A percentile compares a stretch with the other conserved stretches of the same genome.
These are phyloP conservation scores for Busseola fusca DNA, from an alignment of 2,888 invertebrate species.

Conservation along the genomic window DNA sequence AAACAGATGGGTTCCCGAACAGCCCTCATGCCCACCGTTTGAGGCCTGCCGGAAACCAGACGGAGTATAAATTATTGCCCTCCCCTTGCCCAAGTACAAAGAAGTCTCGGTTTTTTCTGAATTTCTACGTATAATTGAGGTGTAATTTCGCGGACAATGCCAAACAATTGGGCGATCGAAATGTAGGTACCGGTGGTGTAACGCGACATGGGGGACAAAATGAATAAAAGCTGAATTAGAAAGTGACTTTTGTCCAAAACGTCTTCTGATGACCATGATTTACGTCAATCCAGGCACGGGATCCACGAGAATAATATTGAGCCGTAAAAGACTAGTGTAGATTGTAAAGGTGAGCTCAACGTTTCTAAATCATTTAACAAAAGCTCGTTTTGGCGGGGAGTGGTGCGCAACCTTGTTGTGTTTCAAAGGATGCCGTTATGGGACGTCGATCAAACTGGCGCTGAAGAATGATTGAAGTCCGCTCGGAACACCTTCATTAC, in stretches of 20 bases:
- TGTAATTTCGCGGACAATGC: constrained; percentile 81
- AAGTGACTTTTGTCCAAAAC: constrained; percentile 75
- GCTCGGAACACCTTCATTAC: constrained; percentile 69
- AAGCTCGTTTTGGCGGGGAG: constrained; percentile 61
- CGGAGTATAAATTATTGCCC: constrained; percentile 79
- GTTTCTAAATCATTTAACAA: constrained; percentile 72
- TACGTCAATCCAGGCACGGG: constrained; percentile 77
- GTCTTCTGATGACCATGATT: constrained; percentile 77
- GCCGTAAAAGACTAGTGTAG: constrained; percentile 67
- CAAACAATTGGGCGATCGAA: constrained; percentile 71
- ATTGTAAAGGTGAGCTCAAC: constrained; percentile 65
- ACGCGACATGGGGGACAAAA: constrained; percentile 72
- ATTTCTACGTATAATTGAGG: constrained; percentile 82
- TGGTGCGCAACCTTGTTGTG: constrained; percentile 65
- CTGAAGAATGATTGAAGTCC: constrained; percentile 66
- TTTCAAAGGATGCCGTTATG: constrained; percentile 73
- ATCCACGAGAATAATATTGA: constrained; percentile 70
- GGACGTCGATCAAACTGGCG: constrained; percentile 66
- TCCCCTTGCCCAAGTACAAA: constrained; percentile 77
- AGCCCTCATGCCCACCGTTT: constrained; percentile 70
- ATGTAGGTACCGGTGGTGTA: constrained; percentile 72
- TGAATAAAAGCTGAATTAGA: constrained; percentile 76
- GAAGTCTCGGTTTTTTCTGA: constrained; percentile 74
- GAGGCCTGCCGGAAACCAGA: constrained; percentile 79
- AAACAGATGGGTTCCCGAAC: constrained; percentile 67